A percentile compares a stretch with the other conserved stretches of the same genome.
Evolutionary conservation across 1,140 invertebrate species (phyloP).

Genomic region (Acromyrmex echinatior): DNA sequence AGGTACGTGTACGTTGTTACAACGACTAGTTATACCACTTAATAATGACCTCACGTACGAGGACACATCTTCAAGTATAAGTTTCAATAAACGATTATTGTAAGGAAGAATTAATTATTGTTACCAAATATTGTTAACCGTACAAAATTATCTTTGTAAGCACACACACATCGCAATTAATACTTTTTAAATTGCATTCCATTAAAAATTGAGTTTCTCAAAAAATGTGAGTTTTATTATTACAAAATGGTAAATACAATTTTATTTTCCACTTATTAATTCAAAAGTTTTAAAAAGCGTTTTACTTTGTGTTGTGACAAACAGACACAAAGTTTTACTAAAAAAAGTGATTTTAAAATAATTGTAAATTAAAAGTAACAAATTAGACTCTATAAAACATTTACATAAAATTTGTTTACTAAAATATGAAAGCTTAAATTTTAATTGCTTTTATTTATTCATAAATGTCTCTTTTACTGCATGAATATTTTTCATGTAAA

Average conservation of each 20-base stretch:
- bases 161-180: too few species aligned
- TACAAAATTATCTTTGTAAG: neutral
- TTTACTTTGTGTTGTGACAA: neutral
- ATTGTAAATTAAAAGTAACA: neutral
- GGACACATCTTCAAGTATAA: neutral
- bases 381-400: neutral
- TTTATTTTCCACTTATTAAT: neutral
- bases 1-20: neutral
- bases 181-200: neutral
- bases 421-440: slow-evolving; percentile 1
- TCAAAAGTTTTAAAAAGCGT: neutral
- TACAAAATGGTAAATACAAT: too few species aligned
- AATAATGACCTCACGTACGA: neutral
- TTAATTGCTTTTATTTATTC: neutral
- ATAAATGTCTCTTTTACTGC: neutral
- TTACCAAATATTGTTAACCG: neutral
- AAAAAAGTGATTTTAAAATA: neutral
- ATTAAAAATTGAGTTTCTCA: neutral
- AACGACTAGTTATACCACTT: slow-evolving; percentile 9
- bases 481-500: neutral
- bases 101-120: neutral
- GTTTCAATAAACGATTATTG: neutral
- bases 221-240: neutral
- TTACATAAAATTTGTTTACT: neutral
- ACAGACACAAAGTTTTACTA: neutral